Conservation (phyloP, 2,113 vertebrate species). For the Nettapus auritus region DNA sequence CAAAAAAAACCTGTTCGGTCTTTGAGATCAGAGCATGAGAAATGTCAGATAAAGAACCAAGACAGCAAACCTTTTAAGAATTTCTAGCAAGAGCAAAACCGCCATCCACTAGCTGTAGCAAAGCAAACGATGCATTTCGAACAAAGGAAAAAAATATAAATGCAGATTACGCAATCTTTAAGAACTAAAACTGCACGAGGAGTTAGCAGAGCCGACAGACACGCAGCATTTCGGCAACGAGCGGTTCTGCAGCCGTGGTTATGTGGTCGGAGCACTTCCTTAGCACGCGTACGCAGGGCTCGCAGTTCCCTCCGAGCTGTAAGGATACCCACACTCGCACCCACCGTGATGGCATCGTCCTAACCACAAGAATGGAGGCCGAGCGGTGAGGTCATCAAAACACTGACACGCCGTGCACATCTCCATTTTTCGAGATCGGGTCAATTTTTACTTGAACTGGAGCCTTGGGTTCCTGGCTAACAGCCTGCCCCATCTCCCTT, state of each 20-base stretch:
- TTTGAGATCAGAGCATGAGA: conserved; percentile 43
- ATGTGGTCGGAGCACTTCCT: conserved; percentile 41
- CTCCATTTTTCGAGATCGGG: not conserved
- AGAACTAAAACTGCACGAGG: not conserved
- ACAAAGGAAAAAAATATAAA: not conserved
- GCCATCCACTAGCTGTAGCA: not conserved
- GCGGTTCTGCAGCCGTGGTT: not conserved
- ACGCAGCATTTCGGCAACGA: conserved; percentile 18
- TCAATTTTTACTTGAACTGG: not conserved
- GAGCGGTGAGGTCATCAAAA: conserved; percentile 30
- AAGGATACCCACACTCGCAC: not conserved
- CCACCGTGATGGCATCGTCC: not conserved
- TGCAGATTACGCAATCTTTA: not conserved
- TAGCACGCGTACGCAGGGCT: not conserved
- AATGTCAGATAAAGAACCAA: not conserved
- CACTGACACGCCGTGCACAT: not conserved
- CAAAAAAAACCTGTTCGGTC: conserved; percentile 12
- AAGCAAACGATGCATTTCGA: not conserved
- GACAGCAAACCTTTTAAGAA: not conserved
- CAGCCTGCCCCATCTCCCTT: not conserved
- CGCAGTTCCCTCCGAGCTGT: not conserved
- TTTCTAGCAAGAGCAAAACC: not conserved
- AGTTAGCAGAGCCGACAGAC: not conserved
- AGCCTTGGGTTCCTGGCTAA: not conserved
- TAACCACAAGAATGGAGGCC: conserved; percentile 30